Evolutionary conservation across 2,113 vertebrate genomes (phyloP).

Genomic region (Nothoprocta pentlandii): DNA sequence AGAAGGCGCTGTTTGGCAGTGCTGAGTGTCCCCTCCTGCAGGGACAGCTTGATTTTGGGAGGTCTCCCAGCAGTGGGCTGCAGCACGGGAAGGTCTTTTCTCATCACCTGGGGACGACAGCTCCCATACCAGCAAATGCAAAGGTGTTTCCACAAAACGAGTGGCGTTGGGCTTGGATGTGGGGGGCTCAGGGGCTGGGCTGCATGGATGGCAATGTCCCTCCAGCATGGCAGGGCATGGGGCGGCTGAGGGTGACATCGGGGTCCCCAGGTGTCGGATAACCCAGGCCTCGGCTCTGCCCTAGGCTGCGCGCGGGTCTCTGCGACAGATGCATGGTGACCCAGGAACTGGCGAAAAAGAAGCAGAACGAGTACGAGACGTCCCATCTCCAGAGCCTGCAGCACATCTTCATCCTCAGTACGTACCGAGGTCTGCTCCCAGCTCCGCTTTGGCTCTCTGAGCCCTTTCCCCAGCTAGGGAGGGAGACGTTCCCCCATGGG

Average conservation of each 20-base stretch:
- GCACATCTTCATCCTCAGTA: constrained; percentile 90
- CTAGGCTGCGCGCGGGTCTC: constrained; percentile 91
- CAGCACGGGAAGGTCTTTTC: not conserved
- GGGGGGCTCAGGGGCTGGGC: not conserved
- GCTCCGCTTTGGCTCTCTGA: not conserved
- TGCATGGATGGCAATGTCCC: accelerated
- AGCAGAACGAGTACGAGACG: constrained; percentile 89
- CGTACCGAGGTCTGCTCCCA: not conserved
- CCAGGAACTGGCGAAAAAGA: constrained; percentile 92
- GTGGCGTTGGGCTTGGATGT: not conserved
- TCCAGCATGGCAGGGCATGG: accelerated
- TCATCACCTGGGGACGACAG: not conserved
- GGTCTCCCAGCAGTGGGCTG: not conserved
- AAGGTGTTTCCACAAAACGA: not conserved
- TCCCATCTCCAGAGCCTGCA: constrained; percentile 91
- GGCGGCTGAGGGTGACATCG: not conserved
- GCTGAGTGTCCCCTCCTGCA: accelerated
- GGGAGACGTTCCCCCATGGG: not conserved
- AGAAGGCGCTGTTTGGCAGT: not conserved
- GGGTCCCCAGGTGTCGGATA: not conserved
- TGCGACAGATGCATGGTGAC: constrained; percentile 96
- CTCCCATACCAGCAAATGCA: accelerated
- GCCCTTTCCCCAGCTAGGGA: not conserved
- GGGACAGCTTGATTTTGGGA: not conserved
- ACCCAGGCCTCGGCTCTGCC: not conserved